phyloP scores from a whole-genome alignment of 2,888 invertebrate genomes.

The Halocaridina rubra region DNA sequence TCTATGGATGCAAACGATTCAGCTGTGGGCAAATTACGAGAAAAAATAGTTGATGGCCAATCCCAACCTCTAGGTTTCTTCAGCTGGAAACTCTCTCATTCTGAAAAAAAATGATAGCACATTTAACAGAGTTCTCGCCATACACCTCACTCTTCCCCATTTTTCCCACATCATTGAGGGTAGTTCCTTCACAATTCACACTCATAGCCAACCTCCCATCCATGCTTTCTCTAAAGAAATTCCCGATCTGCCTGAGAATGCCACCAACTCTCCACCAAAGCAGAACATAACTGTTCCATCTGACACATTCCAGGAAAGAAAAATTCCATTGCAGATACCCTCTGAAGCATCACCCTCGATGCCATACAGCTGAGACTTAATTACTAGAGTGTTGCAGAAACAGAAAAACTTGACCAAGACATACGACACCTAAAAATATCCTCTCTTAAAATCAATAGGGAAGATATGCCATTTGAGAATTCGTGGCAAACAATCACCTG shows the following conservation, averaged over 20 bases:
- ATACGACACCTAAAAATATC: neutral
- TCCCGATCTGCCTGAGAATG: neutral
- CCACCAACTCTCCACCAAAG: neutral
- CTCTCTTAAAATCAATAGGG: too few species aligned
- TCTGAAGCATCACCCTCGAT: neutral
- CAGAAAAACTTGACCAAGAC: neutral
- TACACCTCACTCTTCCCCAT: neutral
- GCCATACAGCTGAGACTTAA: neutral
- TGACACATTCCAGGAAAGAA: too few species aligned
- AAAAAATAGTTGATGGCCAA: too few species aligned
- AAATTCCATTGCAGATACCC: too few species aligned
- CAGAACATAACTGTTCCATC: too few species aligned
- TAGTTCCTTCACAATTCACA: neutral
- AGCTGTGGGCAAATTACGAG: neutral
- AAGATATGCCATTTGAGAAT: neutral
- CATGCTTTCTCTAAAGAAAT: neutral
- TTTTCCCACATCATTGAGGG: neutral
- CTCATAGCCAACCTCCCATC: neutral
- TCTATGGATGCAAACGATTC: neutral
- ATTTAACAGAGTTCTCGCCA: neutral
- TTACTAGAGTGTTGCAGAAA: neutral
- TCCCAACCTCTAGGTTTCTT: neutral
- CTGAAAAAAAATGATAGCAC: neutral
- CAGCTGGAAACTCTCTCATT: neutral
- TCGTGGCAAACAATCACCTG: neutral